Evolutionary conservation across 1,140 invertebrate genomes (phyloP), one percentile per base, ranked within the genome.

Genomic region (Cyrtorhinus lividipennis): DNA sequence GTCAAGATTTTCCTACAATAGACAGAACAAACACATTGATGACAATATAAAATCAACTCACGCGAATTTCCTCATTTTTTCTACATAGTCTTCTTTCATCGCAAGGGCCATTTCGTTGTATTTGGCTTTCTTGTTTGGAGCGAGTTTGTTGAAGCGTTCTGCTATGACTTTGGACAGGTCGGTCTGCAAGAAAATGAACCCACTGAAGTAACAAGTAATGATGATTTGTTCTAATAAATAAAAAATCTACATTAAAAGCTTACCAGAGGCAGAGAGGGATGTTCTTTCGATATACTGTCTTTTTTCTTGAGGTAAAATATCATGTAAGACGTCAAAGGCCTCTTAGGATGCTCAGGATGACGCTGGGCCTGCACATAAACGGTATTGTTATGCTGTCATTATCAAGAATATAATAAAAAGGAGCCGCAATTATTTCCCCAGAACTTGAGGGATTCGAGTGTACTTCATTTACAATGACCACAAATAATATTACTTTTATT

Each of bases 321-420:
- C 69, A 77, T 77, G 61, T 72, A 77, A 2, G 75, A 72, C 1
- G 74, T 73, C 15, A 76, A 62, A 1, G 75, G 75, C 62, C 74
- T 73, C 59, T 72, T 73, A 0, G 75, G 75, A 66, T 72, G 62
- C 56, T 75, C 74, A 30, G 75, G 75, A 68, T 76, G 75, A 59
- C 70, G 63, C 59, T 72, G 58, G n/a, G 27, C 10, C 25, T 59
- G 48, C 20, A 53, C 5, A 38, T 5, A 38, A 15, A 38, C 30
- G n/a, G n/a, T n/a, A n/a, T n/a, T n/a, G n/a, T n/a, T n/a, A n/a
- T n/a, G n/a, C n/a, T n/a, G n/a, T n/a, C n/a, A n/a, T n/a, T n/a
- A n/a, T n/a, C n/a, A n/a, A n/a, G n/a, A n/a, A n/a, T n/a, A n/a
- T n/a, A n/a, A n/a, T n/a, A n/a, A n/a, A n/a, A n/a, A n/a, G n/a